Evolutionary conservation across 2,113 vertebrate species (phyloP).

Genomic region (Amphiprion ocellaris): DNA sequence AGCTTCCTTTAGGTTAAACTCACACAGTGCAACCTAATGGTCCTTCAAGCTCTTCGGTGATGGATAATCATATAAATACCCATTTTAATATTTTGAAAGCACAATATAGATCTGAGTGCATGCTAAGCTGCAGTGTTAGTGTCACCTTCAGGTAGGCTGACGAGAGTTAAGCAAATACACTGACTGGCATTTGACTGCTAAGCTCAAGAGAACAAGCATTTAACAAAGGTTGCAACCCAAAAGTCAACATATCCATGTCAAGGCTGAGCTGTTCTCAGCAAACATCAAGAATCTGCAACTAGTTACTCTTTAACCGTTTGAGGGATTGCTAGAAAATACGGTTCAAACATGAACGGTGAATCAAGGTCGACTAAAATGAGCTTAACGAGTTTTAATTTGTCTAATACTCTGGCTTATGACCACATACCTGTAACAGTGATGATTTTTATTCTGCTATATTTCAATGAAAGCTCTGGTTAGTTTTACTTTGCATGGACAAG

Average conservation of each 20-base stretch:
- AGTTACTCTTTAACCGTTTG: no score
- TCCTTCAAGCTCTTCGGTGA: constrained; percentile 1
- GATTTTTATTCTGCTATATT: no score
- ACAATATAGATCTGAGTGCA: not conserved
- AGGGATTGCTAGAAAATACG: no score
- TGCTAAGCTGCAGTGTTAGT: not conserved
- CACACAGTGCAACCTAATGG: not conserved
- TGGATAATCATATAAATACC: not conserved
- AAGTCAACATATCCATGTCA: not conserved
- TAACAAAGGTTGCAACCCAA: not conserved
- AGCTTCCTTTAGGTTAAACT: not conserved
- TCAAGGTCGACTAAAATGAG: no score
- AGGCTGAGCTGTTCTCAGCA: no score
- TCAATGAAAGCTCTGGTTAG: no score
- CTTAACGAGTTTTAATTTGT: not conserved
- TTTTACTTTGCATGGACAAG: no score
- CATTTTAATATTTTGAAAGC: constrained; percentile 15
- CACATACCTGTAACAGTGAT: not conserved
- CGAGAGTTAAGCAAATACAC: no score
- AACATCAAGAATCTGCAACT: not conserved
- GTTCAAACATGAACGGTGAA: no score
- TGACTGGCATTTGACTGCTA: no score
- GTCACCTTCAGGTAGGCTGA: not conserved
- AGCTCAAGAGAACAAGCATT: no score
- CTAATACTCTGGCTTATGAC: not conserved